phyloP scores from a whole-genome alignment of 1,140 invertebrate genomes.

The Chironomus tepperi region DNA sequence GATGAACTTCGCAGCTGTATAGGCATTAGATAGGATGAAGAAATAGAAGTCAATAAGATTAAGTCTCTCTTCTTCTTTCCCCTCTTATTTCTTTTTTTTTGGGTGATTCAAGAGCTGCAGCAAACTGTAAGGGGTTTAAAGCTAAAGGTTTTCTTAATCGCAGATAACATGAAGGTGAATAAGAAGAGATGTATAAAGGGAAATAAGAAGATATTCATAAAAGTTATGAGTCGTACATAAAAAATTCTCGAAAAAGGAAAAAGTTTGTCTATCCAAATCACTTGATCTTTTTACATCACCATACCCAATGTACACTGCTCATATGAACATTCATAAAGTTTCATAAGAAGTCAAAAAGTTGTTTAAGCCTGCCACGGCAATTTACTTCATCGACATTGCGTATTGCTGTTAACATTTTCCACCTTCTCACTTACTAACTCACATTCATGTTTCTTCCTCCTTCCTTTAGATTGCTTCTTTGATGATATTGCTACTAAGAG shows the following conservation, averaged over 20 bases:
- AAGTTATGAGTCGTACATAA: too few species aligned
- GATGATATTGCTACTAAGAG: too few species aligned
- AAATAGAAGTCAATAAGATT: slow-evolving; percentile 3
- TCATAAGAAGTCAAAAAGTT: not conserved
- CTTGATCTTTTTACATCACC: too few species aligned
- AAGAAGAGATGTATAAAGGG: not conserved
- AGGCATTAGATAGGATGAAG: not conserved
- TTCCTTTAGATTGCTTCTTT: too few species aligned
- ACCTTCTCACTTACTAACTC: not conserved
- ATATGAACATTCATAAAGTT: too few species aligned
- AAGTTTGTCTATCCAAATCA: too few species aligned
- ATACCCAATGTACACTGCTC: too few species aligned
- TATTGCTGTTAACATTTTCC: not conserved
- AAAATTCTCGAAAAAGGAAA: too few species aligned
- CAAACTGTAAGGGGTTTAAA: too few species aligned
- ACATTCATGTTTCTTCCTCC: not conserved
- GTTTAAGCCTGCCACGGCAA: not conserved
- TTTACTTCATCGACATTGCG: not conserved
- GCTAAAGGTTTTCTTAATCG: too few species aligned
- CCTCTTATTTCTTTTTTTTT: not conserved
- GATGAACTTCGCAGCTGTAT: not conserved
- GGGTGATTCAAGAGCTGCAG: too few species aligned
- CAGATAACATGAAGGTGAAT: not conserved
- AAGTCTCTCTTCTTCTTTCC: not conserved
- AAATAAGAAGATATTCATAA: not conserved